Conservation (phyloP, 2,888 invertebrate species). For the Liodrosophila aerea region DNA sequence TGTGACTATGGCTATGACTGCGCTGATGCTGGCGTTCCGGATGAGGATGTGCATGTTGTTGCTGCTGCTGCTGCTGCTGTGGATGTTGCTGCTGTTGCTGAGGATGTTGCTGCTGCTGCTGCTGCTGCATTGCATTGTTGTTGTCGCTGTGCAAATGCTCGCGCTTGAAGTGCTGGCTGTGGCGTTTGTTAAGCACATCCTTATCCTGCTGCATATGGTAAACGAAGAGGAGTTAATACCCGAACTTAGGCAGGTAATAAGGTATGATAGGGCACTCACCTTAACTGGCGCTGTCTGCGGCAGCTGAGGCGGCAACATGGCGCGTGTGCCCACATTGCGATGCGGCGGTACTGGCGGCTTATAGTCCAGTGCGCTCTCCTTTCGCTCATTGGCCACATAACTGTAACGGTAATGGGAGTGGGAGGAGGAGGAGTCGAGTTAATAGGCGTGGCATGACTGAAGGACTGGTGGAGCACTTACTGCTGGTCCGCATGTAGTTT, state of each 20-base stretch:
- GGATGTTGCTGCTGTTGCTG: conserved; percentile 17
- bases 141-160: conserved; percentile 58
- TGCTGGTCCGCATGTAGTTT: conserved; percentile 81
- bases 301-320: conserved; percentile 63
- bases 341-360: conserved; percentile 95
- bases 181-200: conserved; percentile 57
- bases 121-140: conserved; percentile 32
- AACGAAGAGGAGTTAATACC: too few species aligned
- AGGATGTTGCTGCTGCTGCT: conserved; percentile 13
- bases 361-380: conserved; percentile 87
- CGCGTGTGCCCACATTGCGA: conserved; percentile 86
- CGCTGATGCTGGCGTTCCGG: conserved; percentile 61
- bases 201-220: conserved; percentile 26
- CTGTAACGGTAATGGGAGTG: too few species aligned
- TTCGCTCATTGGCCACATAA: conserved; percentile 78
- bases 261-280: too few species aligned
- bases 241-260: too few species aligned
- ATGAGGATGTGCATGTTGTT: conserved; percentile 18
- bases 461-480: conserved; percentile 52
- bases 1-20: conserved; percentile 65
- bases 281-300: conserved; percentile 28
- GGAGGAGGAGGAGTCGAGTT: too few species aligned
- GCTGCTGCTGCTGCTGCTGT: conserved; percentile 40
- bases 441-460: too few species aligned
- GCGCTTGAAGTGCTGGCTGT: conserved; percentile 65